Percentiles rank a stretch among this genome's conserved stretches.
Evolutionary conservation across 2,113 vertebrate species (phyloP).

Genomic region (Psilopogon haemacephalus): DNA sequence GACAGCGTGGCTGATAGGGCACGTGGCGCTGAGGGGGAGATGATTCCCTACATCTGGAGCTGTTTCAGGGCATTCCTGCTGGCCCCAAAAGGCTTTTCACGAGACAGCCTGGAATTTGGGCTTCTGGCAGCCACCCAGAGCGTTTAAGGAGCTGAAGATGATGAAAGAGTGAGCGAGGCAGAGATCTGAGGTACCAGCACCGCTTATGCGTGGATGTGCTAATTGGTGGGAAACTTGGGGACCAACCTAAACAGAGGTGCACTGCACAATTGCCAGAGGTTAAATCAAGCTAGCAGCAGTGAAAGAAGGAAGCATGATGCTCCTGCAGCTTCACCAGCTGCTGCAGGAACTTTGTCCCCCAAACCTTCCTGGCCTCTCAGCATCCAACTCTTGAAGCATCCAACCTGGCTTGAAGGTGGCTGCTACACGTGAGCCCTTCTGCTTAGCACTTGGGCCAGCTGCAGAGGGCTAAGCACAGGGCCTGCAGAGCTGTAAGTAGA

Average conservation of each 20-base stretch:
- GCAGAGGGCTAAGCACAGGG: not conserved
- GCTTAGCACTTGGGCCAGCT: not conserved
- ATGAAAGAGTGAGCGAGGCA: not conserved
- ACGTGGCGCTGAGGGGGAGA: not conserved
- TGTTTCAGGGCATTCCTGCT: not conserved
- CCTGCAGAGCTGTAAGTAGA: not conserved
- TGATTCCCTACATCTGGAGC: not conserved
- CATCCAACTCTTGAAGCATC: not conserved
- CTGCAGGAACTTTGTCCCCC: not conserved
- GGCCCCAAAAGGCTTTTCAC: not conserved
- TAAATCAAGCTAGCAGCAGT: not conserved
- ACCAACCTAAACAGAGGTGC: not conserved
- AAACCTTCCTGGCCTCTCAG: not conserved
- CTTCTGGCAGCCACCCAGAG: not conserved
- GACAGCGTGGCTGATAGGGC: not conserved
- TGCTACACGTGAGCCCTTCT: not conserved
- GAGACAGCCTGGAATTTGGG: not conserved
- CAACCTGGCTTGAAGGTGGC: not conserved
- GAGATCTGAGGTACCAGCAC: not conserved
- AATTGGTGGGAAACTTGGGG: conserved; percentile 17
- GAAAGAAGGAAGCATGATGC: not conserved
- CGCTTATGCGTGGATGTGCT: not conserved
- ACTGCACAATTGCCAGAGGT: conserved; percentile 4
- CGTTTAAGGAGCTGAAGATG: not conserved
- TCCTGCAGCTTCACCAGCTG: not conserved